Conservation (phyloP, 2,888 invertebrate genomes). For the Scaptomyza reducta region DNA sequence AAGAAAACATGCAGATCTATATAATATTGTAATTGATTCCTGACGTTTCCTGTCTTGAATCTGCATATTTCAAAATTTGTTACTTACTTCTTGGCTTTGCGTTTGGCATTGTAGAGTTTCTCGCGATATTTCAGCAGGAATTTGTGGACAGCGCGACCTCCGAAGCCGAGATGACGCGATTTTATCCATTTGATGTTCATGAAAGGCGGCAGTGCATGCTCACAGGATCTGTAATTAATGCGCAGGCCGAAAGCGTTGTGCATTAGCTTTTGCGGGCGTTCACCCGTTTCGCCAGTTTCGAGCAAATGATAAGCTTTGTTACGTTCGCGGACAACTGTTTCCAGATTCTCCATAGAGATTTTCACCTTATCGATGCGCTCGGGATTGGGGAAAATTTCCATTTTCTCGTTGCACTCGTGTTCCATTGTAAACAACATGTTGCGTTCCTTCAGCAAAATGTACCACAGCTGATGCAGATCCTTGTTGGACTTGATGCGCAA, state of each 20-base stretch:
- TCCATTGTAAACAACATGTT: slow-evolving; percentile 99
- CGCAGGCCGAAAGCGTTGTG: slow-evolving; percentile 87
- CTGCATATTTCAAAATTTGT: neutral
- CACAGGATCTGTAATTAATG: slow-evolving; percentile 86
- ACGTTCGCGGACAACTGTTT: slow-evolving; percentile 95
- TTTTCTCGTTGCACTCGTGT: slow-evolving; percentile 89
- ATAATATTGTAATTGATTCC: no score
- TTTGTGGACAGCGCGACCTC: slow-evolving; percentile 87
- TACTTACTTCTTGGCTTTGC: slow-evolving; percentile 86
- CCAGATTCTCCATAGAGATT: slow-evolving; percentile 97
- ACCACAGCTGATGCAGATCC: slow-evolving; percentile 99
- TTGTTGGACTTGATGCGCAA: slow-evolving; percentile 96
- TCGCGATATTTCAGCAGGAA: slow-evolving; percentile 88
- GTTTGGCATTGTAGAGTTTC: slow-evolving; percentile 86
- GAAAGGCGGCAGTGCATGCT: slow-evolving; percentile 88
- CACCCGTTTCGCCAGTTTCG: slow-evolving; percentile 94
- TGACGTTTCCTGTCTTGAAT: no score
- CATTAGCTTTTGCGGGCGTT: slow-evolving; percentile 88
- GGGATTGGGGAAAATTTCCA: slow-evolving; percentile 92
- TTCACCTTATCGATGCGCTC: slow-evolving; percentile 97
- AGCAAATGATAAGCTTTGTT: slow-evolving; percentile 94
- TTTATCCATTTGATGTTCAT: slow-evolving; percentile 88
- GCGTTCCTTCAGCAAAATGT: slow-evolving; percentile 93
- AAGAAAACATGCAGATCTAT: no score
- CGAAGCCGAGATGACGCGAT: slow-evolving; percentile 86